Percentiles rank a stretch among this genome's conserved stretches.
Conservation (phyloP, 2,888 invertebrate species). For the Habrosyne pyritoides region DNA sequence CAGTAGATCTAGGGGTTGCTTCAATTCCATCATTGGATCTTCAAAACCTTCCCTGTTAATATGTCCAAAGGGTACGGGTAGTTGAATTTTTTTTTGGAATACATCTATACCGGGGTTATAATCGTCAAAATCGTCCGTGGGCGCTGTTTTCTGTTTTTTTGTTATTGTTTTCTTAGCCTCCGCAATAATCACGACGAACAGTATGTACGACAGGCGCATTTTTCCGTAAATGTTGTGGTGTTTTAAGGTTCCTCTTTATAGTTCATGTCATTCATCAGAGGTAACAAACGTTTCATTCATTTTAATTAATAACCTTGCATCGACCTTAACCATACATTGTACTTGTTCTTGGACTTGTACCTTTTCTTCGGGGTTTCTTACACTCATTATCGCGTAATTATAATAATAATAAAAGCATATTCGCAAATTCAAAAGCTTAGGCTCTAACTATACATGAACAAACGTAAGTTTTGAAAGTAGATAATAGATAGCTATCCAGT, state of each 20-base stretch:
- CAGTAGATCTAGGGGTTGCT: slow-evolving; percentile 39
- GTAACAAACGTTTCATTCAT: slow-evolving; percentile 21
- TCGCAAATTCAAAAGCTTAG: no score
- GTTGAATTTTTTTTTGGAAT: slow-evolving; percentile 12
- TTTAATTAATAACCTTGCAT: no score
- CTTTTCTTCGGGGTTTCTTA: no score
- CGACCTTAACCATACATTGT: no score
- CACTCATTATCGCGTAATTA: no score
- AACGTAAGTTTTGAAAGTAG: no score
- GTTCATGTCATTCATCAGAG: slow-evolving; percentile 13
- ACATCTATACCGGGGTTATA: not conserved
- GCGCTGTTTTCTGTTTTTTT: not conserved
- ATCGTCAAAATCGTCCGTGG: not conserved
- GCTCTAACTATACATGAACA: no score
- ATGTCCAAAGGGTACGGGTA: slow-evolving; percentile 51
- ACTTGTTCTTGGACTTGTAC: no score
- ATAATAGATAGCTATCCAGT: no score
- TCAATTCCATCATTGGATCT: slow-evolving; percentile 29
- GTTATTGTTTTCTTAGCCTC: slow-evolving; percentile 17
- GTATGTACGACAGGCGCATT: slow-evolving; percentile 36
- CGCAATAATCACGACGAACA: slow-evolving; percentile 28
- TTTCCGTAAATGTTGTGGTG: slow-evolving; percentile 20
- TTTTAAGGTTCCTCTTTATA: slow-evolving; percentile 21
- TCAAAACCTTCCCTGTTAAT: slow-evolving; percentile 45
- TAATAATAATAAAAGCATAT: no score